These are phyloP conservation scores for Pogona vitticeps DNA, from an alignment of 2,113 vertebrate species.

Conservation along the genomic window DNA sequence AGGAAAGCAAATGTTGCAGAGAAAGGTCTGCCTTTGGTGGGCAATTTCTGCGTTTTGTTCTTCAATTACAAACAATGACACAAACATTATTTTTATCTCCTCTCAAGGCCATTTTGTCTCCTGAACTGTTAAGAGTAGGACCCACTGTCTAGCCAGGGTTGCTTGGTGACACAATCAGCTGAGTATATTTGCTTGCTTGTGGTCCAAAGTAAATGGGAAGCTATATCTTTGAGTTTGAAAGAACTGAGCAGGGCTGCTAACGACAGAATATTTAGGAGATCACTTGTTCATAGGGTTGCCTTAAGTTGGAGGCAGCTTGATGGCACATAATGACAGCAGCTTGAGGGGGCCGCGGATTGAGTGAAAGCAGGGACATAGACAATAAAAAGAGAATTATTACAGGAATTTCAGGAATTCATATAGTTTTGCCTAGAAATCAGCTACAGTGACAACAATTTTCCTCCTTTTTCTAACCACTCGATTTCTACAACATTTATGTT, in stretches of 20 bases:
- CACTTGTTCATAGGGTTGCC: no score
- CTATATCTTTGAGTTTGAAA: background rate
- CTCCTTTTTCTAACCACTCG: background rate
- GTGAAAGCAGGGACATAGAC: background rate
- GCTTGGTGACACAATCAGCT: constrained; percentile 23
- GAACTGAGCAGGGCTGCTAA: no score
- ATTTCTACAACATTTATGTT: background rate
- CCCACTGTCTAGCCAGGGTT: constrained; percentile 20
- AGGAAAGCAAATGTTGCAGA: background rate
- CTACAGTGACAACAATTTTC: background rate
- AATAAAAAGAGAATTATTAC: background rate
- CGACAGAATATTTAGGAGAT: no score
- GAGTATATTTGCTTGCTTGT: background rate
- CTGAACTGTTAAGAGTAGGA: constrained; percentile 19
- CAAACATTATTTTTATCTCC: constrained; percentile 32
- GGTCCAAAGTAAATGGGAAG: background rate
- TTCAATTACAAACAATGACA: background rate
- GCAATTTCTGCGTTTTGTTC: background rate
- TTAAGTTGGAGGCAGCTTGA: no score
- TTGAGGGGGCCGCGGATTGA: background rate
- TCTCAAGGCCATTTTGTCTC: constrained; percentile 6
- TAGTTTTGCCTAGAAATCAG: background rate
- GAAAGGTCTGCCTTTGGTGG: background rate
- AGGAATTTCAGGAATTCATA: background rate
- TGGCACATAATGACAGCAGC: no score